These are phyloP conservation scores for Forbesichthys papilliferus DNA, from an alignment of 2,113 vertebrate species.

Conservation along the genomic window DNA sequence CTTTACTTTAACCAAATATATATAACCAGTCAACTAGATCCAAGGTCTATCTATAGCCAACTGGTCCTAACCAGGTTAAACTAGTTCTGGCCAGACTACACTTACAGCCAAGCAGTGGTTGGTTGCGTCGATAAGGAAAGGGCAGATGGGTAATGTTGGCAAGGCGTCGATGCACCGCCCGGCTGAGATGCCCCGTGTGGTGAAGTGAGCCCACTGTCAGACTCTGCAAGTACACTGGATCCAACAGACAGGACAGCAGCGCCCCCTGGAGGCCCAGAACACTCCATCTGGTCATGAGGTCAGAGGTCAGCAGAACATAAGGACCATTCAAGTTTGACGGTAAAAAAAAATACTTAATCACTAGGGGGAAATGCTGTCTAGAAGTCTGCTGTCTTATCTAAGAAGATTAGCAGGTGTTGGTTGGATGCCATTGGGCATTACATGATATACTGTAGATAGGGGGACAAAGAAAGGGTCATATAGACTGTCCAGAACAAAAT, in stretches of 20 bases:
- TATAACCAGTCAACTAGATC: too few relatives aligned
- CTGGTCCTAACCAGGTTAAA: neutral
- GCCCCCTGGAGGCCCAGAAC: constrained; percentile 91
- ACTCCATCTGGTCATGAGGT: constrained; percentile 83
- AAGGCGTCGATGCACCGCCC: constrained; percentile 84
- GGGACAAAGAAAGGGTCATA: too few relatives aligned
- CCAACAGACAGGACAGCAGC: constrained; percentile 90
- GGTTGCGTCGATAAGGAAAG: constrained; percentile 81
- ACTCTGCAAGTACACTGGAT: constrained; percentile 92
- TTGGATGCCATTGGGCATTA: neutral
- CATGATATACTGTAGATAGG: neutral
- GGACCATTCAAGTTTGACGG: too few relatives aligned
- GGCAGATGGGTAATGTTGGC: constrained; percentile 81
- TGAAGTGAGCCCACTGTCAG: constrained; percentile 87
- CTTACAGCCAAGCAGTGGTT: constrained; percentile 91
- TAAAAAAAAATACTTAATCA: too few relatives aligned
- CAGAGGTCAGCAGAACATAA: too few relatives aligned
- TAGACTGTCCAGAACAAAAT: neutral
- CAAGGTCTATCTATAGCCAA: neutral
- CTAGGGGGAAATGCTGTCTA: neutral
- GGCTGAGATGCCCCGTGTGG: constrained; percentile 88
- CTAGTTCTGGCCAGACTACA: neutral
- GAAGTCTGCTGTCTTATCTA: too few relatives aligned
- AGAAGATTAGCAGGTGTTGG: too few relatives aligned
- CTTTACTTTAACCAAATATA: too few relatives aligned